Evolutionary conservation across 2,797 vertebrate genomes (phyloP).

Genomic region (Hipposideros larvatus): DNA sequence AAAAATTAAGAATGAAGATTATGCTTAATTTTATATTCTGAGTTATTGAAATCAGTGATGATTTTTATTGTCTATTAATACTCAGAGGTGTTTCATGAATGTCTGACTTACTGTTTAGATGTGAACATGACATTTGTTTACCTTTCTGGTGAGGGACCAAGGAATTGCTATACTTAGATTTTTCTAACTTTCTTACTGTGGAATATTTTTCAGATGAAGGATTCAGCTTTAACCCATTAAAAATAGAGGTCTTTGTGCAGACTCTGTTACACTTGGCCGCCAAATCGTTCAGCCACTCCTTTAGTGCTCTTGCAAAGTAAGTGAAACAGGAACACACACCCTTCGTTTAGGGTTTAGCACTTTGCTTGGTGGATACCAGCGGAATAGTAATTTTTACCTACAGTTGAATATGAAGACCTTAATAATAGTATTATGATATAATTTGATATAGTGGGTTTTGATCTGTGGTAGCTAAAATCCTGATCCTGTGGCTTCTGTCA

Average conservation of each 20-base stretch:
- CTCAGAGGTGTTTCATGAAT: not conserved
- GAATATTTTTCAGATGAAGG: constrained; percentile 93
- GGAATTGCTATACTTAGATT: not conserved
- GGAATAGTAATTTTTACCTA: not conserved
- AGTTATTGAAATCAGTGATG: constrained; percentile 6
- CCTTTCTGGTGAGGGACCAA: not conserved
- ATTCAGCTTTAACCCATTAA: constrained; percentile 97
- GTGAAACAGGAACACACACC: constrained; percentile 88
- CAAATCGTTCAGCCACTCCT: constrained; percentile 99
- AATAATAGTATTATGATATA: not conserved
- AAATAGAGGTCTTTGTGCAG: constrained; percentile 98
- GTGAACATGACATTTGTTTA: not conserved
- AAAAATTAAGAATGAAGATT: constrained; percentile 4
- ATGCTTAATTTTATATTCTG: constrained; percentile 39
- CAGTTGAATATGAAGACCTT: constrained; percentile 26
- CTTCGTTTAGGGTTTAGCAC: not conserved
- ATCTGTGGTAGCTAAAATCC: not conserved
- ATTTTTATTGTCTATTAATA: constrained; percentile 1
- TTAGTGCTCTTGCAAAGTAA: constrained; percentile 99
- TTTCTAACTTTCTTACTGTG: constrained; percentile 66
- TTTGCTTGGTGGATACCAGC: not conserved
- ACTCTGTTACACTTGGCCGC: constrained; percentile 97
- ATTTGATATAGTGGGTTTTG: not conserved
- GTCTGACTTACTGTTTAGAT: not conserved
- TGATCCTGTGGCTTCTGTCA: not conserved